A percentile compares a stretch with the other conserved stretches of the same genome.
phyloP scores from a whole-genome alignment of 2,888 invertebrate species.

The Andrena hattorfiana region DNA sequence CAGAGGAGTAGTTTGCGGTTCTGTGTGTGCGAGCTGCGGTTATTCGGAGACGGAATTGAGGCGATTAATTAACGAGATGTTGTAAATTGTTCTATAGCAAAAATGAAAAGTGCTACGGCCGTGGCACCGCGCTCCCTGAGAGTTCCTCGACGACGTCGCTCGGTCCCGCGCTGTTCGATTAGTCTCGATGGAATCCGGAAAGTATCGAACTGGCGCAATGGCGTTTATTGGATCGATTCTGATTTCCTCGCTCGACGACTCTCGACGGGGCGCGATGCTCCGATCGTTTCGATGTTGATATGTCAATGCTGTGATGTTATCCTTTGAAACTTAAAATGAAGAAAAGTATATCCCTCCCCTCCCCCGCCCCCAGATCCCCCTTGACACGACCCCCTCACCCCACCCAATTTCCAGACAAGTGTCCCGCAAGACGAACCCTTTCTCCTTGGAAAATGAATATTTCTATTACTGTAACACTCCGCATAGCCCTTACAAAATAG shows the following conservation, averaged over 20 bases:
- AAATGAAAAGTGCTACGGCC: conserved; percentile 78
- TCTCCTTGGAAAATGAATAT: conserved; percentile 75
- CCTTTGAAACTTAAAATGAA: conserved; percentile 78
- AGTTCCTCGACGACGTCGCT: conserved; percentile 16
- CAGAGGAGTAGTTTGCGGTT: conserved; percentile 44
- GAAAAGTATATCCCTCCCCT: conserved; percentile 69
- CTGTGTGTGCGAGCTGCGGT: conserved; percentile 55
- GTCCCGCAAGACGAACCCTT: conserved; percentile 57
- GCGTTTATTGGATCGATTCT: background rate
- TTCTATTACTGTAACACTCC: conserved; percentile 81
- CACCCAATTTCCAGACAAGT: conserved; percentile 35
- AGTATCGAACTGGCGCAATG: too few species aligned
- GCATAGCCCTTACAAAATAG: conserved; percentile 78
- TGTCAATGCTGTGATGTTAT: conserved; percentile 84
- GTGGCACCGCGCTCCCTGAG: conserved; percentile 71
- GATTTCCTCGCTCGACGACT: conserved; percentile 22
- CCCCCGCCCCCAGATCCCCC: conserved; percentile 40
- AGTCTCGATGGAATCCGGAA: background rate
- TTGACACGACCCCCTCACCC: conserved; percentile 36
- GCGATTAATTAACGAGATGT: conserved; percentile 77
- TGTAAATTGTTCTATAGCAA: conserved; percentile 80
- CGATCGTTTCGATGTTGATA: conserved; percentile 83
- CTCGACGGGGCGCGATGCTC: conserved; percentile 62
- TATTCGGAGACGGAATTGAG: conserved; percentile 77
- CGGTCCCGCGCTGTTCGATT: background rate